Evolutionary conservation across 2,888 invertebrate genomes (phyloP), one percentile per base, ranked within the genome.

Genomic region (Xanthorhoe spadicearia): DNA sequence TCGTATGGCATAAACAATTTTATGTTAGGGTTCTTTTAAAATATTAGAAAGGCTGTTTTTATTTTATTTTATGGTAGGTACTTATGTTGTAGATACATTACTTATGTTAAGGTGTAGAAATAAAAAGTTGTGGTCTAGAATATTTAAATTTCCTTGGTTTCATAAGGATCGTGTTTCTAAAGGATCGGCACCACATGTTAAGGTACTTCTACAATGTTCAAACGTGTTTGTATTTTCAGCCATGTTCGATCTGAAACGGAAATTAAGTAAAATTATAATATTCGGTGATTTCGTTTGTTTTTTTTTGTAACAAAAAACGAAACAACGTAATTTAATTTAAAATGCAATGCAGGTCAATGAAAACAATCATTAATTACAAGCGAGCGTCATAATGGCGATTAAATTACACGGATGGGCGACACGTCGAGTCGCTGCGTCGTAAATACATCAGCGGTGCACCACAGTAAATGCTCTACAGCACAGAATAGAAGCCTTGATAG

Each of bases 381-480:
- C 73, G 69, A 68, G 81, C 78, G 81, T 85, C 82, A 87, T 86
- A 86, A 85, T 85, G 77, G 81, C 79, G 83, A 87, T 87, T 84
- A 85, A 87, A 88, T 88, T 86, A 83, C 82, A 82, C 80, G 86
- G 83, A 79, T 80, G 84, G 79, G 78, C 79, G 80, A 78, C 80
- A 80, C 80, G 84, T 84, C 82, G 77, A 70, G 76, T 75, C 68
- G 77, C 72, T 76, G 73, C 69, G 75, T 85, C 88, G 85, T 88
- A 89, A 88, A 89, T 88, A 87, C 81, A 83, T 88, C 87, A 89
- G 83, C 63, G 83, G 86, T 79, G 74, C 72, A 79, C 86, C 84
- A 71, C 85, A 69, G 63, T 68, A 64, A 72, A 61, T 63, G 55
- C 59, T 55, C 28, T 59, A 43, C 58, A 61, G 38, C 32, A 57